A percentile compares a stretch with the other conserved stretches of the same genome.
Conservation (phyloP, 2,113 vertebrate genomes). For the Vombatus ursinus region DNA sequence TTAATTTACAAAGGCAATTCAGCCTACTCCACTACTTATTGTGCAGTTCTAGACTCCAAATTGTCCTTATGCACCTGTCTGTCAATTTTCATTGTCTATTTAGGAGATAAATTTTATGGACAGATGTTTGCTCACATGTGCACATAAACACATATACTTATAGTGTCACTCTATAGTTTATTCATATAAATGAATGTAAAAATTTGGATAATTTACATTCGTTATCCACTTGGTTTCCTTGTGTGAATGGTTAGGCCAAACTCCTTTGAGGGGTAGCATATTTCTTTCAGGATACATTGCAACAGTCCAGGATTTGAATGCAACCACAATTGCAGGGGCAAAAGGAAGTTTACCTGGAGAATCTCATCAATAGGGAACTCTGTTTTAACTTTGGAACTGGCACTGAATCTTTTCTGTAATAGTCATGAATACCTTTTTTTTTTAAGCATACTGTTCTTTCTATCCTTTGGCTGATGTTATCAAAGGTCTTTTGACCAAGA, state of each 20-base stretch:
- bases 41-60: background rate
- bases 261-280: background rate
- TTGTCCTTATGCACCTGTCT: background rate
- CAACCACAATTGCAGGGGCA: background rate
- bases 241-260: background rate
- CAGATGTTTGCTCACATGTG: background rate
- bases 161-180: background rate
- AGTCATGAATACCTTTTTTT: background rate
- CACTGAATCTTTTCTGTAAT: background rate
- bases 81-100: background rate
- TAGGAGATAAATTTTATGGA: background rate
- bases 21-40: background rate
- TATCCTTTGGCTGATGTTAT: background rate
- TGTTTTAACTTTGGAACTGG: background rate
- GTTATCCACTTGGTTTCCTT: background rate
- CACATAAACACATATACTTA: background rate
- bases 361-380: background rate
- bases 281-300: background rate
- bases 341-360: background rate
- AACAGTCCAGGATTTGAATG: background rate
- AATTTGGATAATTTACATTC: background rate
- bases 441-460: too few relatives aligned
- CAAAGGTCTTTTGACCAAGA: background rate
- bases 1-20: background rate
- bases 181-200: background rate